Evolutionary conservation across 2,113 vertebrate genomes (phyloP), one percentile per base, ranked within the genome.

Genomic region (Synodontis membranacea): DNA sequence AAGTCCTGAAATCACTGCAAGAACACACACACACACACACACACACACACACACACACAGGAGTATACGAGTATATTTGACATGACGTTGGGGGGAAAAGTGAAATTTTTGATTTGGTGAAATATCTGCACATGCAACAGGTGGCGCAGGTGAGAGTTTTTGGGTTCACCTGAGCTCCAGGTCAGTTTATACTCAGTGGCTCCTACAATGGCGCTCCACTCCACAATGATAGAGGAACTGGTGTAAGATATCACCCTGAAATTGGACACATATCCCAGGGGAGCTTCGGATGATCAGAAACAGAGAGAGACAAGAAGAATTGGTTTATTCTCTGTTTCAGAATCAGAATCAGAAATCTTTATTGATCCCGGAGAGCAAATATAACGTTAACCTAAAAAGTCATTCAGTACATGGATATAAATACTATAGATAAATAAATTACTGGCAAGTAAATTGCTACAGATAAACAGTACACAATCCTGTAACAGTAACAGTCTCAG

Each of bases 171-270:
- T 1, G 93, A 90, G 25, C 90, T 95, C 97, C 97, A 98, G 66
- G 94, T 93, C 42, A 97, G 90, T 89, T 95, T 96, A 92, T 97
- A 98, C 81, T 96, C 96, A 0, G 96, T 96, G 62, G 96, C 96
- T n/a, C 95, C 96, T 1, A 95, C 95, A 0, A 95, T 94, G 34
- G 95, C 89, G 58, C 94, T 96, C 97, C 97, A 97, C 2, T 92
- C 93, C 52, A 97, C 84, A 64, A 93, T 93, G 37, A 97, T 92
- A 74, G 95, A 95, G 25, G 93, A 92, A 82, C 94, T 96, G 72
- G 93, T 96, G 91, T 93, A 96, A 72, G 96, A 95, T 0, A 91
- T 91, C 84, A 97, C 96, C 90, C 93, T 96, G 91, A 97, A 97
- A 91, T 96, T 95, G 82, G 96, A 96, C 84, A 97, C 95, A 0